Base-by-base conservation (phyloP, 2,888 invertebrate species). In the Perithous albicinctus region DNA sequence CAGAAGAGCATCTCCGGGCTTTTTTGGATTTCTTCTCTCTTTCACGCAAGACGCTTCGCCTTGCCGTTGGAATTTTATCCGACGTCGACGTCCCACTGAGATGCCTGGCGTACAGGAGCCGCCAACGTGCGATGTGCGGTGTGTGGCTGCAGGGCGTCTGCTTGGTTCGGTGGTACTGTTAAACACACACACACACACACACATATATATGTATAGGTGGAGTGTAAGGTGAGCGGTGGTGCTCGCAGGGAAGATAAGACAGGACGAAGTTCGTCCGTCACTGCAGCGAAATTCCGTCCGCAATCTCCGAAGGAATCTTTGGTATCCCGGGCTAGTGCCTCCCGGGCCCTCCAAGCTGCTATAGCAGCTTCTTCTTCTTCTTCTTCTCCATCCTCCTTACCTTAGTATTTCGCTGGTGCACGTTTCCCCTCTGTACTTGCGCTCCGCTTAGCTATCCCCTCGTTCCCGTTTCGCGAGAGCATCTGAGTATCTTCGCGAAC, bases 251-350 rank as follows among this genome's bases (percentile, higher is more conserved):
- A 84, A 88, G 87, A 87, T 86, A 89, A 88, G 85, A 85, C 83
- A 85, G 86, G 82, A 86, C 79, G 88, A 87, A 89, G 89, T 91
- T 90, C 89, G 90, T 90, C 89, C 90, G 90, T 91, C 90, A 89
- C 88, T 89, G 88, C 86, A 87, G 86, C 87, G 89, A 91, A 90
- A 91, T 91, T 90, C 87, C 90, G 86, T 88, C 88, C 88, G 90
- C 90, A 91, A 91, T 91, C 90, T 90, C 89, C 86, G 87, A 88
- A 90, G 90, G 90, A 91, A 91, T 91, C 90, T 90, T 91, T 82
- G 91, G 90, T 90, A 91, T 91, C 90, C 87, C 87, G 86, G 70
- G 86, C 87, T 88, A 87, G 86, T 83, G 81, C 86, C 85, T 83
- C 79, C 48, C 78, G 41, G 64, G 61, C 48, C 46, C 72, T 74